Base-by-base conservation (phyloP, 2,888 invertebrate species). In the Athrips mouffetella region DNA sequence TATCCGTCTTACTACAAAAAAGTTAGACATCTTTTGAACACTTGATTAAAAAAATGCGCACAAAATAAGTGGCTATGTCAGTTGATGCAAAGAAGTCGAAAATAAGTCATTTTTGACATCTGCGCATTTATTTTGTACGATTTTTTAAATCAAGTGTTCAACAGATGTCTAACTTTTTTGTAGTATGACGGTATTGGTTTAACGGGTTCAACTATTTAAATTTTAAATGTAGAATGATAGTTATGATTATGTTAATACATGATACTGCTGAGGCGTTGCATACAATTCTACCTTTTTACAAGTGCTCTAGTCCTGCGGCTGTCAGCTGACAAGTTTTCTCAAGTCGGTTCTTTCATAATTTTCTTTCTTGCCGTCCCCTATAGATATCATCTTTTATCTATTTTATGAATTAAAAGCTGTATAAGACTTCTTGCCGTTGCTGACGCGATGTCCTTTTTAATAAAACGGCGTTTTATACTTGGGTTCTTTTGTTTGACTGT, bases 291-390 rank as follows among this genome's bases (percentile, higher is more conserved):
- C 29, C 31, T 23, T 30, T 40, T 49, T 48, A 25, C 44, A 48
- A 45, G 31, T 40, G 27, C 27, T 29, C 20, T 21, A 21, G 49
- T 7, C 46, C 41, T 46, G 50, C 30, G 64, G 65, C 61, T 79
- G 79, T 73, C 78, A 78, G 67, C 76, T 78, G 76, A 72, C 78
- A 80, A 70, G 65, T 67, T 61, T 61, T 65, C 63, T 71, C 63
- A 70, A 71, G 66, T 70, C 58, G 63, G n/a, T 67, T 67, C 70
- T 73, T 73, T 74, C 67, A 76, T 73, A 76, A 78, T 76, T 73
- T 69, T 66, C 68, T 67, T 72, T 65, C 58, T 64, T 60, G 62
- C 58, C 65, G 65, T 56, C 62, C 54, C 50, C 54, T 62, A 63
- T 53, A 64, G 67, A 70, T 70, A 73, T 64, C 69, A 71, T 72